Percentiles rank a stretch among this genome's conserved stretches.
phyloP scores from a whole-genome alignment of 64 coral and sea anemone genomes.

The Pachyseris speciosa region DNA sequence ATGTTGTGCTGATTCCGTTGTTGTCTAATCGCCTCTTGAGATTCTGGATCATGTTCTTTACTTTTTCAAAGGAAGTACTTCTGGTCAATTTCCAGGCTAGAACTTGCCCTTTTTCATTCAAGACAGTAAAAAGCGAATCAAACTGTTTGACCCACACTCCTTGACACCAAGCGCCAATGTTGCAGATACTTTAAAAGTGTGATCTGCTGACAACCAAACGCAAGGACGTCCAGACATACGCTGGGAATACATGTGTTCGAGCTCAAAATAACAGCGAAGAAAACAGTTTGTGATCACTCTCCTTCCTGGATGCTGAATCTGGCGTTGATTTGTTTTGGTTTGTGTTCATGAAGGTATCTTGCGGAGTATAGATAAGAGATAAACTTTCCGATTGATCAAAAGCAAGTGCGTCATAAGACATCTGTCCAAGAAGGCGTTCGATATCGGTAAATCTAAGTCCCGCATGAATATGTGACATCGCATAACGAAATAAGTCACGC shows the following conservation, averaged over 20 bases:
- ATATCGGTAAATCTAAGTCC: constrained; percentile 5
- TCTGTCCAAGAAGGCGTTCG: constrained; percentile 21
- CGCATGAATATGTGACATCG: background rate
- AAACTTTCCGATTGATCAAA: too few relatives aligned
- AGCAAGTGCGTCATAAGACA: background rate
- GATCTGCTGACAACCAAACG: constrained; percentile 37
- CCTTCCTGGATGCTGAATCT: constrained; percentile 9
- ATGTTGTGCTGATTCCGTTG: background rate
- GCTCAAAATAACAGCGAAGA: background rate
- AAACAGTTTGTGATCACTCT: constrained; percentile 16
- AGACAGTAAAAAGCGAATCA: constrained; percentile 47
- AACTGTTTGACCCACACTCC: constrained; percentile 58
- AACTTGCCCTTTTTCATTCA: constrained; percentile 65
- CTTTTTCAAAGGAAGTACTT: constrained; percentile 18
- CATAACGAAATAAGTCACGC: constrained; percentile 17
- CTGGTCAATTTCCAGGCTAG: constrained; percentile 35
- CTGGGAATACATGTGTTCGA: constrained; percentile 31
- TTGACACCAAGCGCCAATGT: constrained; percentile 58
- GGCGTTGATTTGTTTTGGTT: constrained; percentile 35
- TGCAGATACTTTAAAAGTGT: constrained; percentile 63
- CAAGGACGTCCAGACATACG: constrained; percentile 11
- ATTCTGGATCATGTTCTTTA: background rate
- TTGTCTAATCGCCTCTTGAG: constrained; percentile 12
- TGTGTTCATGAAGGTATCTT: constrained; percentile 37
- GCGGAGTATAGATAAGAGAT: constrained; percentile 49